These are phyloP conservation scores for Agrochola macilenta DNA, from an alignment of 2,888 invertebrate species.

Conservation along the genomic window DNA sequence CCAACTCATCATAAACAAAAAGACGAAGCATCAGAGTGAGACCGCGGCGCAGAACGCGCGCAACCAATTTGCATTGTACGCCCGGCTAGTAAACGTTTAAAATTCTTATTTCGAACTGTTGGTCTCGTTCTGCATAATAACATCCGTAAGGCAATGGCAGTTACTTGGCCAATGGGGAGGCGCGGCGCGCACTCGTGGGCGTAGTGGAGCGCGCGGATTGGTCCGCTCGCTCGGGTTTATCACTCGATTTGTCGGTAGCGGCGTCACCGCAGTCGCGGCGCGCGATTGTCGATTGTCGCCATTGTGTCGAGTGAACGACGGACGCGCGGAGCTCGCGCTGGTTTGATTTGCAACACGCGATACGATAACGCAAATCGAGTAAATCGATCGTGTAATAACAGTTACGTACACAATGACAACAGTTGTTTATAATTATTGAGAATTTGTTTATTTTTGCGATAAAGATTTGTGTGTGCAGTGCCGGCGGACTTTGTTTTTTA, in stretches of 20 bases:
- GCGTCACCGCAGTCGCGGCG: slow-evolving; percentile 87
- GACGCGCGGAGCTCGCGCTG: slow-evolving; percentile 82
- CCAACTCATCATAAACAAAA: slow-evolving; percentile 78
- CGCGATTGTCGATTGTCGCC: slow-evolving; percentile 90
- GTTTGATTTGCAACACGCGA: slow-evolving; percentile 82
- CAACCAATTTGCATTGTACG: slow-evolving; percentile 89
- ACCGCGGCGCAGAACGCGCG: slow-evolving; percentile 83
- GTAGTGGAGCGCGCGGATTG: slow-evolving; percentile 84
- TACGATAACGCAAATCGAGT: slow-evolving; percentile 79
- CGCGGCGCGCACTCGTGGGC: slow-evolving; percentile 86
- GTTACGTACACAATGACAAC: slow-evolving; percentile 75
- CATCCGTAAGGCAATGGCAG: slow-evolving; percentile 90
- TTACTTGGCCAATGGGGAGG: slow-evolving; percentile 88
- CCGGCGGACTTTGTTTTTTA: slow-evolving; percentile 74
- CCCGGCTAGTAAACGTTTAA: slow-evolving; percentile 88
- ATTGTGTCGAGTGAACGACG: slow-evolving; percentile 85
- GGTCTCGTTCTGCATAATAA: slow-evolving; percentile 90
- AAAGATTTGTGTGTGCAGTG: slow-evolving; percentile 75
- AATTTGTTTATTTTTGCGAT: slow-evolving; percentile 67
- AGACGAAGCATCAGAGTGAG: slow-evolving; percentile 82
- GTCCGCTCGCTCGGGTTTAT: slow-evolving; percentile 83
- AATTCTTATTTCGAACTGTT: slow-evolving; percentile 88
- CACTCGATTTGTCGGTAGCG: slow-evolving; percentile 88
- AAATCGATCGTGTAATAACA: slow-evolving; percentile 80
- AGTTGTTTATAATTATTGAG: slow-evolving; percentile 67